phyloP scores from a whole-genome alignment of 2,797 vertebrate genomes.

The Prionace glauca region DNA sequence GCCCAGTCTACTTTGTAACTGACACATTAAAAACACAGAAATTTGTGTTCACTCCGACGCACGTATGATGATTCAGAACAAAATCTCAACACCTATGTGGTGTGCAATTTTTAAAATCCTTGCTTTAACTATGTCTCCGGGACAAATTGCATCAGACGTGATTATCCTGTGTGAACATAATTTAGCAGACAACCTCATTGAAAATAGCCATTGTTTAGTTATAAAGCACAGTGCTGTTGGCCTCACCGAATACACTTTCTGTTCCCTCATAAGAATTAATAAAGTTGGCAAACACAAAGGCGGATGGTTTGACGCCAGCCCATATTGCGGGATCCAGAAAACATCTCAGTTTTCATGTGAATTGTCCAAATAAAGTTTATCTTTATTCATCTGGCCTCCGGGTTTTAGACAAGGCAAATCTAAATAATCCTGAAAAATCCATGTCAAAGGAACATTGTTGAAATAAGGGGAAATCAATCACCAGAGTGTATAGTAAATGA shows the following conservation, averaged over 20 bases:
- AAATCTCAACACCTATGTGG: neutral
- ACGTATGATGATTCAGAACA: neutral
- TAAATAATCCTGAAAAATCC: conserved; percentile 33
- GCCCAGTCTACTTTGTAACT: neutral
- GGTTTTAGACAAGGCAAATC: conserved; percentile 25
- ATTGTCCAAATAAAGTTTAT: conserved; percentile 33
- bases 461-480: conserved; percentile 12
- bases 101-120: neutral
- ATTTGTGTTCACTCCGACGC: neutral
- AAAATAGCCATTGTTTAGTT: conserved; percentile 7
- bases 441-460: neutral
- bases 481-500: neutral
- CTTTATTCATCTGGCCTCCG: neutral
- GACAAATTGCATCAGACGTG: neutral
- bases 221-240: neutral
- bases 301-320: neutral
- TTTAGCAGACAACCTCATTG: neutral
- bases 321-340: neutral
- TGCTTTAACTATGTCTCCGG: neutral
- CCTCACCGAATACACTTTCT: neutral
- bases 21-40: neutral
- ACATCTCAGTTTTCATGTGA: neutral
- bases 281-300: neutral
- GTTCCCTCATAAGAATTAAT: neutral
- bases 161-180: neutral